Base-by-base conservation (phyloP, 1,140 invertebrate species). In the Drosophila seguyi region DNA sequence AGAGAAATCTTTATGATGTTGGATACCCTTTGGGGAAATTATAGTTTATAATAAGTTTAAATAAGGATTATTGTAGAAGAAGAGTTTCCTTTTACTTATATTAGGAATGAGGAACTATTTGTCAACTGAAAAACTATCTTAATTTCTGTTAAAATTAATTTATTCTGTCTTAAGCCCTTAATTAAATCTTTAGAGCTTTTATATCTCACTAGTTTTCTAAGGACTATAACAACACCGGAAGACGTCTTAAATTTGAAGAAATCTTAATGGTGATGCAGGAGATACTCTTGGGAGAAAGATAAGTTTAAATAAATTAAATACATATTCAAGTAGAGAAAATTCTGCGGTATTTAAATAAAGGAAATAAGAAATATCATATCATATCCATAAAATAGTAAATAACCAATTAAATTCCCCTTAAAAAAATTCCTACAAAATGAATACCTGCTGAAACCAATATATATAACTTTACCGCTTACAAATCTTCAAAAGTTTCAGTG, bases 161-260 rank as follows among this genome's bases (percentile, higher is more conserved):
- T 1, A 5, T 11, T 31, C 31, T 31, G 29, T 2, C 29, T 31
- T 31, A 10, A 31, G 10, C 29, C 7, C 14, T 36, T 1, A 14
- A 14, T 36, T 36, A 38, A 41, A 31, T 31, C 10, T 31, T 31
- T 31, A 31, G 31, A 31, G 10, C 1, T 31, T 31, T 31, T 3
- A 10, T 11, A 11, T 31, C 29, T 31, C 1, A 2, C 1, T 10
- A 1, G 29, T 1, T 31, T 31, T 31, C 8, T 8, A 8, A n/a
- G 8, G 85, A 88, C 81, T 74, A 75, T 90, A 74, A 85, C 90
- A 88, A 81, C 29, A 66, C 48, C 31, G 31, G 45, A 56, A 67
- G 65, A 58, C 44, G n/a, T 67, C 16, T 11, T 22, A 20, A 42
- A 48, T 47, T 25, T 31, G 0, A 14, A 39, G 31, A 27, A 53